A percentile compares a stretch with the other conserved stretches of the same genome.
phyloP scores from a whole-genome alignment of 2,797 vertebrate species.

The Craterocephalus amniculus region DNA sequence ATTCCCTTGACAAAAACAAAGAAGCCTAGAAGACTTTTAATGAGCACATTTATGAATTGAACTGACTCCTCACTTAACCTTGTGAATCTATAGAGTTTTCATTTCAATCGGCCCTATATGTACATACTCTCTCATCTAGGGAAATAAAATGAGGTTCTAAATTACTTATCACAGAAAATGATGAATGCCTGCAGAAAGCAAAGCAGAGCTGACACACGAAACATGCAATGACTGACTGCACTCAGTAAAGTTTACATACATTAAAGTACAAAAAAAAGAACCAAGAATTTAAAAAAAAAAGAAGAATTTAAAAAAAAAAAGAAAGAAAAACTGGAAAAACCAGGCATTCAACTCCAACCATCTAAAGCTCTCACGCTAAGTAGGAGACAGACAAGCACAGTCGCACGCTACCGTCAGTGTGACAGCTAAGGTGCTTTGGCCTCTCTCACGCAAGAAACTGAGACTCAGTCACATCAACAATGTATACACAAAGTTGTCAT shows the following conservation, averaged over 20 bases:
- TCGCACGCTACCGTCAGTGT: conserved; percentile 84
- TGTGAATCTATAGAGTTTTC: background rate
- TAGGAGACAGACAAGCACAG: conserved; percentile 70
- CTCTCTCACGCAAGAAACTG: conserved; percentile 78
- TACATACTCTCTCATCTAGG: conserved; percentile 7
- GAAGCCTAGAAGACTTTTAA: no score
- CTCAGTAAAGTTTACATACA: conserved; percentile 74
- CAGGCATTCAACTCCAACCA: conserved; percentile 81
- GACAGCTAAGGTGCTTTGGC: conserved; percentile 72
- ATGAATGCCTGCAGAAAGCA: conserved; percentile 21
- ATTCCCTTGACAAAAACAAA: no score
- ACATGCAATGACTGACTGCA: conserved; percentile 39
- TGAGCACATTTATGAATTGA: no score
- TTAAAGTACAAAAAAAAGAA: conserved; percentile 48
- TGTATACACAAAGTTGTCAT: conserved; percentile 32
- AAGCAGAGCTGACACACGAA: conserved; percentile 29
- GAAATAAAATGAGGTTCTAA: no score
- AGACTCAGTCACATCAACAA: conserved; percentile 45
- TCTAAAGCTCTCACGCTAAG: conserved; percentile 84
- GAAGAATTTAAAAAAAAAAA: conserved; percentile 66
- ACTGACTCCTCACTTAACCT: background rate
- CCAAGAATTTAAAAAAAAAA: conserved; percentile 30
- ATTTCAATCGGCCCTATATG: background rate
- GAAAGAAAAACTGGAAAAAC: conserved; percentile 86
- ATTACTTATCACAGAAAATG: no score